Evolutionary conservation across 2,113 vertebrate genomes (phyloP), one percentile per base, ranked within the genome.

Genomic region (Columba livia): DNA sequence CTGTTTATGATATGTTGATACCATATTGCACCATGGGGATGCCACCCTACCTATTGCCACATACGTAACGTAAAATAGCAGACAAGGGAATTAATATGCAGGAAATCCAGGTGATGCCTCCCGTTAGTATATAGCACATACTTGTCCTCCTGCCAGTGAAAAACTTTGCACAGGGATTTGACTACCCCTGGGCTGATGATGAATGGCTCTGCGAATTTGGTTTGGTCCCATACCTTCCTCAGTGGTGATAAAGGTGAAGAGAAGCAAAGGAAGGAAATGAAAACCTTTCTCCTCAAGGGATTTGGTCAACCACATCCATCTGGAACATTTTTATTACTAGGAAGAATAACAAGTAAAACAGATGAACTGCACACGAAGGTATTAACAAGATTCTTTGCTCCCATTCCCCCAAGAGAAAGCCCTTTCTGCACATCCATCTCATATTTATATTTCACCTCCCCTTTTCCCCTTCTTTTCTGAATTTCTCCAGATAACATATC

Each of bases 231-330:
- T 42, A 18, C 66, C 24, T 73, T 90, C 42, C 61, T 83, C 60
- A 24, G 32, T 69, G 25, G 17, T 62, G 36, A 74, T 57, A 73
- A 83, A 83, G 58, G 54, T 73, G 66, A 87, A 87, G 28, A 66
- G 48, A 88, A 83, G 40, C 28, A 67, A 83, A 62, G 20, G 71
- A 90, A 90, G 28, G 47, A 83, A 87, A 73, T 74, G 32, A 80
- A 95, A 94, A 73, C 18, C 31, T 86, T 86, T 70, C 12, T 90
- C 6, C 72, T 66, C 36, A 47, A 66, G 64, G 23, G 84, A 62
- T 54, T 89, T 90, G 60, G n/a, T 89, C 92, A 96, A 89, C 36
- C 56, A 81, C 51, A 54, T 89, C 31, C 40, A 78, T 74, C 36
- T 89, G 60, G 51, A 90, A 84, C 2, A 36, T 66, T 88, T 90